A percentile compares a stretch with the other conserved stretches of the same genome.
phyloP scores from a whole-genome alignment of 1,140 invertebrate species.

The Cotesia vestalis region DNA sequence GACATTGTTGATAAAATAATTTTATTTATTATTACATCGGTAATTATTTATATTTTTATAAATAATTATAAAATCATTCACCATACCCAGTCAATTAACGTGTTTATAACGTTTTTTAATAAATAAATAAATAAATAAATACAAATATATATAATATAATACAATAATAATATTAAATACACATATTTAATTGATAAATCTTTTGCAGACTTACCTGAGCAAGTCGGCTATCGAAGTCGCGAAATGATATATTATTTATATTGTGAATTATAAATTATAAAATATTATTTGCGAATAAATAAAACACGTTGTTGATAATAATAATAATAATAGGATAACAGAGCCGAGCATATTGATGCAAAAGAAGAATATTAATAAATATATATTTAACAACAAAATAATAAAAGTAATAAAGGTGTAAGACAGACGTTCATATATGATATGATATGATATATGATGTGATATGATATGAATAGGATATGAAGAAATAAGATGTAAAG shows the following conservation, averaged over 20 bases:
- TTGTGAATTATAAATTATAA: neutral
- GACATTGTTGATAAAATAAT: too few species aligned
- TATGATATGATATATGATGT: constrained; percentile 5
- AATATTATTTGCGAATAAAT: constrained; percentile 5
- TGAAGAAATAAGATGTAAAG: neutral
- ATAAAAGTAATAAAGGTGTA: neutral
- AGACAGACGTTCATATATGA: constrained; percentile 14
- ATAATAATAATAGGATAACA: neutral
- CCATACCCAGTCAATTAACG: too few species aligned
- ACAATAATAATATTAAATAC: constrained; percentile 10
- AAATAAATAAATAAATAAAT: neutral
- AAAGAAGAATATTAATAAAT: constrained; percentile 7
- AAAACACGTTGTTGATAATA: neutral
- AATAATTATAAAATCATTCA: too few species aligned
- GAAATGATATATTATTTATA: neutral
- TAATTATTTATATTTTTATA: too few species aligned
- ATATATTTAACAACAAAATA: constrained; percentile 6
- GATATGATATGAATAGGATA: neutral
- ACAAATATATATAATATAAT: constrained; percentile 8
- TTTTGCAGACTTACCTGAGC: constrained; percentile 39
- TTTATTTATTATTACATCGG: too few species aligned
- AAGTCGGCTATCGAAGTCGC: constrained; percentile 32
- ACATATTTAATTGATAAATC: constrained; percentile 16
- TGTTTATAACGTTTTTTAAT: too few species aligned
- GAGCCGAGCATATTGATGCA: constrained; percentile 35